Evolutionary conservation across 2,888 invertebrate genomes (phyloP).

Genomic region (Stenchaetothrips biformis): DNA sequence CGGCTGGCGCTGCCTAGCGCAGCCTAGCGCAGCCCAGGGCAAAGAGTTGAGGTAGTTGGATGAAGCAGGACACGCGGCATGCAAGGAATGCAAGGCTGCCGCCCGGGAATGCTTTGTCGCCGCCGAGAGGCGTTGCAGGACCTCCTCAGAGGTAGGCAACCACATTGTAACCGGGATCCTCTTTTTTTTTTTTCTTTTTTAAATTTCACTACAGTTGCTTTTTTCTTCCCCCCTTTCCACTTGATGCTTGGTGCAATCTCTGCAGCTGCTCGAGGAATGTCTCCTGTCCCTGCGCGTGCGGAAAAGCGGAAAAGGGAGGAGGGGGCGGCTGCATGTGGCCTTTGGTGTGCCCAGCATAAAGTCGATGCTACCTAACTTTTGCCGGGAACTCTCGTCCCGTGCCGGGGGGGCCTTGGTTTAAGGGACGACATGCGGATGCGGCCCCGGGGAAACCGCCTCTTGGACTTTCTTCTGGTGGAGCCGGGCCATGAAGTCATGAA

Average conservation of each 20-base stretch:
- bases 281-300: neutral
- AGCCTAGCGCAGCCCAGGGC: neutral
- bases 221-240: neutral
- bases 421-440: too few species aligned
- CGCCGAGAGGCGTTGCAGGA: neutral
- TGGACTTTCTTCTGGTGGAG: too few species aligned
- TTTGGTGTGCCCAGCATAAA: too few species aligned
- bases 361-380: too few species aligned
- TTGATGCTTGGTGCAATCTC: neutral
- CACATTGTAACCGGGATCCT: neutral
- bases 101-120: constrained; percentile 18
- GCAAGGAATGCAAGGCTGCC: neutral
- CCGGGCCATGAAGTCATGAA: too few species aligned
- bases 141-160: neutral
- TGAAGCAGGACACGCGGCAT: neutral
- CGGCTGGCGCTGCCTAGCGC: neutral
- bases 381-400: too few species aligned
- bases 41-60: neutral
- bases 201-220: neutral
- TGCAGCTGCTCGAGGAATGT: too few species aligned
- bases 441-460: too few species aligned
- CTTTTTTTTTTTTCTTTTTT: neutral
- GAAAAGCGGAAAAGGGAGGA: neutral
- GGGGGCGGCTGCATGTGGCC: neutral
- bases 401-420: too few species aligned